Percentiles rank a stretch among this genome's conserved stretches.
Conservation (phyloP, 2,113 vertebrate genomes). For the Xiphophorus couchianus region DNA sequence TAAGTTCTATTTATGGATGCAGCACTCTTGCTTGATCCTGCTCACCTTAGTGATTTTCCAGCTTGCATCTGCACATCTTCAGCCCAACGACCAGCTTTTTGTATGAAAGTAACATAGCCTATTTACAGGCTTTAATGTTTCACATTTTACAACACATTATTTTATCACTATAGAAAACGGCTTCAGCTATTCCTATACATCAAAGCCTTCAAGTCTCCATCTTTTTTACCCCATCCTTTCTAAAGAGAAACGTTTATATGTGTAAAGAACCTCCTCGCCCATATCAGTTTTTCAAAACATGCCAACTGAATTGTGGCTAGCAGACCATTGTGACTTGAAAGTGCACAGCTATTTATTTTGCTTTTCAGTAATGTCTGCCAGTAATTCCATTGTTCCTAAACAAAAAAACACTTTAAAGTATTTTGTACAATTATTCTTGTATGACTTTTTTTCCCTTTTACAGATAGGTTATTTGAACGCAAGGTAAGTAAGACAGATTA, state of each 20-base stretch:
- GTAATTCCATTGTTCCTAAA: constrained; percentile 15
- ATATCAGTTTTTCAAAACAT: constrained; percentile 69
- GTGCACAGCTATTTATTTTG: constrained; percentile 71
- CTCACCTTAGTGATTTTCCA: not conserved
- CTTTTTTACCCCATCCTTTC: constrained; percentile 65
- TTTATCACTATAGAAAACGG: constrained; percentile 44
- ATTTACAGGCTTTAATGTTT: constrained; percentile 30
- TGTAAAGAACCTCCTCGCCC: constrained; percentile 54
- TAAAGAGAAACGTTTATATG: constrained; percentile 58
- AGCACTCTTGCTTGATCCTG: constrained; percentile 2
- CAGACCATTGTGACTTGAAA: constrained; percentile 56
- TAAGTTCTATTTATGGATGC: not conserved
- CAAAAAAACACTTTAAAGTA: no score
- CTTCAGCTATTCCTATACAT: constrained; percentile 51
- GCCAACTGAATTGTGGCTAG: constrained; percentile 59
- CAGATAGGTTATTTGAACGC: not conserved
- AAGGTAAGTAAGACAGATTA: no score
- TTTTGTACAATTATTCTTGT: no score
- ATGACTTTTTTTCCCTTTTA: not conserved
- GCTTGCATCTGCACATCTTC: constrained; percentile 6
- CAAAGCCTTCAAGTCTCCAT: constrained; percentile 67
- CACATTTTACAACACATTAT: constrained; percentile 25
- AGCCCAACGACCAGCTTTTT: constrained; percentile 2
- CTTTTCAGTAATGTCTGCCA: constrained; percentile 27
- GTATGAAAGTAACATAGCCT: constrained; percentile 23